Conservation (phyloP, 2,797 vertebrate genomes). For the Chaunax sp. region DNA sequence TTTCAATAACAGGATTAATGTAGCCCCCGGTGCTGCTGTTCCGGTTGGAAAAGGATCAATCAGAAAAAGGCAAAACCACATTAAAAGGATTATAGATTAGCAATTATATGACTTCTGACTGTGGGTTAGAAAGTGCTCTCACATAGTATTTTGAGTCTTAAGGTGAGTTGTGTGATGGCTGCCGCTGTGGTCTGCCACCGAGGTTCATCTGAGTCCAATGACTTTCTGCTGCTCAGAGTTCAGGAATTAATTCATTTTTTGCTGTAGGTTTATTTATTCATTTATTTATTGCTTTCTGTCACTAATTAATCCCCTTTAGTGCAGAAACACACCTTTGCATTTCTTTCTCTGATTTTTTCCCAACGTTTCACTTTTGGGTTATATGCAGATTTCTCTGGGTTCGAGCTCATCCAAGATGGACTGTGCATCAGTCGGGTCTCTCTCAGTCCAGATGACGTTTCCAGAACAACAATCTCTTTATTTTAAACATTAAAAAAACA, state of each 20-base stretch:
- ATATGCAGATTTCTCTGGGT: not conserved
- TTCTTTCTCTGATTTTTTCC: not conserved
- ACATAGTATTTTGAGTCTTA: slow-evolving; percentile 76
- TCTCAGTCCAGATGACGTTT: too few species aligned
- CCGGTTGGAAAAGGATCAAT: slow-evolving; percentile 94
- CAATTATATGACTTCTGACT: slow-evolving; percentile 94
- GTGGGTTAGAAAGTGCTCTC: slow-evolving; percentile 82
- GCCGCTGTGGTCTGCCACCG: slow-evolving; percentile 37
- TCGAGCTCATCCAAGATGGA: too few species aligned
- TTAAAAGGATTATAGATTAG: slow-evolving; percentile 98
- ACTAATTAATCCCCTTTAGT: not conserved
- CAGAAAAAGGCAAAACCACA: slow-evolving; percentile 87
- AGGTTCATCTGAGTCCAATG: slow-evolving; percentile 19
- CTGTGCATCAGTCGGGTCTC: too few species aligned
- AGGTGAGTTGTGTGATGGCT: slow-evolving; percentile 81
- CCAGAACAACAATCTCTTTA: too few species aligned
- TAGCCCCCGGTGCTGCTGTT: slow-evolving; percentile 87
- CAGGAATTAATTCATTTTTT: not conserved
- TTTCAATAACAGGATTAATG: slow-evolving; percentile 95
- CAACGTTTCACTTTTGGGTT: not conserved
- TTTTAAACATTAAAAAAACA: too few species aligned
- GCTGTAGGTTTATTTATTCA: too few species aligned
- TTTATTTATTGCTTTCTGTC: not conserved
- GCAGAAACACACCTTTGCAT: not conserved
- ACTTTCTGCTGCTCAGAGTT: slow-evolving; percentile 1